A percentile compares a stretch with the other conserved stretches of the same genome.
phyloP scores from a whole-genome alignment of 2,113 vertebrate genomes.

The Rattus rattus region DNA sequence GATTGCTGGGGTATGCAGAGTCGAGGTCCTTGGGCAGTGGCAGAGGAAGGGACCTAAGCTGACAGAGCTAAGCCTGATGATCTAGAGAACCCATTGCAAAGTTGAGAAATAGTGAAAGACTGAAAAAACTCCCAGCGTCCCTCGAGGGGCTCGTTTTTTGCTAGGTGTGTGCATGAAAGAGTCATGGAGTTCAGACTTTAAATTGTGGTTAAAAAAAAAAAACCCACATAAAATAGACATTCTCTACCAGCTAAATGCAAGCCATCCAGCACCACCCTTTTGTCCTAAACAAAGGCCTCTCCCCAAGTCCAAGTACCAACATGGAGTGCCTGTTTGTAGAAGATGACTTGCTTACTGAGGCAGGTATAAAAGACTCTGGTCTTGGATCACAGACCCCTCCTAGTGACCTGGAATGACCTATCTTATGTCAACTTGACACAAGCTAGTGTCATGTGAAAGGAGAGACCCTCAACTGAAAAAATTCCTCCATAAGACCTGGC shows the following conservation, averaged over 20 bases:
- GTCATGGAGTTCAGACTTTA: neutral
- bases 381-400: neutral
- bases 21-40: neutral
- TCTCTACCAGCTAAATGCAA: neutral
- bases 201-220: neutral
- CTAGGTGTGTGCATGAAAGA: neutral
- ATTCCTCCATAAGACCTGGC: neutral
- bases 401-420: neutral
- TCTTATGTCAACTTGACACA: neutral
- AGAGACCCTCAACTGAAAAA: neutral
- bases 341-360: too few species aligned
- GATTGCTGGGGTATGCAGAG: neutral
- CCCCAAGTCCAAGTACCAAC: neutral
- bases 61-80: neutral
- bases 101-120: neutral
- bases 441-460: neutral
- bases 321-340: neutral
- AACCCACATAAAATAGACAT: neutral
- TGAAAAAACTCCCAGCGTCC: neutral
- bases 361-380: neutral
- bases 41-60: too few species aligned
- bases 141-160: neutral
- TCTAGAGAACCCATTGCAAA: neutral
- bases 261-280: neutral
- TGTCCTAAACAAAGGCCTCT: too few species aligned